These are phyloP conservation scores for Pseudorhiza aurosa DNA, from an alignment of 30 jellyfish, hydroid and myxozoan species.

Conservation along the genomic window DNA sequence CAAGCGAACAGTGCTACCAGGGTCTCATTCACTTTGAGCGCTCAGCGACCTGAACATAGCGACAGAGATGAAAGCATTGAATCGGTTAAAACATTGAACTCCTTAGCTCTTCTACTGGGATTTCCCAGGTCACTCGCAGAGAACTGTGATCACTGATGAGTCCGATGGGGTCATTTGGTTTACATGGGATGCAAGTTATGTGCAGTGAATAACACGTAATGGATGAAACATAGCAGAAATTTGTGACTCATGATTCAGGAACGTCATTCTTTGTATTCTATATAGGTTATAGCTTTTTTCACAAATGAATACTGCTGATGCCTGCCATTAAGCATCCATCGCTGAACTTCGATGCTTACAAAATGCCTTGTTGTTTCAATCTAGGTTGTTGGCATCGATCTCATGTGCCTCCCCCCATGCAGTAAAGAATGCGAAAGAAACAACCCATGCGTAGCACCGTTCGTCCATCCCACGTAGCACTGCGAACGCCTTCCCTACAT, in stretches of 20 bases:
- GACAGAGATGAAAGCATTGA: slow-evolving; percentile 18
- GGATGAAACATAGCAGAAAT: too few species aligned
- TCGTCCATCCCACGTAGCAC: too few species aligned
- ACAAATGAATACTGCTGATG: too few species aligned
- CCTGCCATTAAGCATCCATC: too few species aligned
- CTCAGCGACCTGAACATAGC: slow-evolving; percentile 15
- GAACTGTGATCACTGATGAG: not conserved
- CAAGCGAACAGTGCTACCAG: not conserved
- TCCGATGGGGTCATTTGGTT: slow-evolving; percentile 1
- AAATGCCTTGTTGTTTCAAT: not conserved
- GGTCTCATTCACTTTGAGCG: slow-evolving; percentile 11
- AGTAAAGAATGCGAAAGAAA: not conserved
- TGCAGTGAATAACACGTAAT: too few species aligned
- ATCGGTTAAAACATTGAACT: not conserved
- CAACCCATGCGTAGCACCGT: not conserved
- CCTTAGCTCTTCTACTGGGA: not conserved
- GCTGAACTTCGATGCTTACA: too few species aligned
- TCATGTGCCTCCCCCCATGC: not conserved
- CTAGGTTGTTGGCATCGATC: not conserved
- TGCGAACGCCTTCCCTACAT: too few species aligned
- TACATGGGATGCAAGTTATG: too few species aligned
- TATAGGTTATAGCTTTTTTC: too few species aligned
- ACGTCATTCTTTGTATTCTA: too few species aligned
- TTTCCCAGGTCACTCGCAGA: slow-evolving; percentile 3
- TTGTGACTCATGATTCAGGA: too few species aligned